Evolutionary conservation across 2,113 vertebrate genomes (phyloP).

Genomic region (Carassius gibelio): DNA sequence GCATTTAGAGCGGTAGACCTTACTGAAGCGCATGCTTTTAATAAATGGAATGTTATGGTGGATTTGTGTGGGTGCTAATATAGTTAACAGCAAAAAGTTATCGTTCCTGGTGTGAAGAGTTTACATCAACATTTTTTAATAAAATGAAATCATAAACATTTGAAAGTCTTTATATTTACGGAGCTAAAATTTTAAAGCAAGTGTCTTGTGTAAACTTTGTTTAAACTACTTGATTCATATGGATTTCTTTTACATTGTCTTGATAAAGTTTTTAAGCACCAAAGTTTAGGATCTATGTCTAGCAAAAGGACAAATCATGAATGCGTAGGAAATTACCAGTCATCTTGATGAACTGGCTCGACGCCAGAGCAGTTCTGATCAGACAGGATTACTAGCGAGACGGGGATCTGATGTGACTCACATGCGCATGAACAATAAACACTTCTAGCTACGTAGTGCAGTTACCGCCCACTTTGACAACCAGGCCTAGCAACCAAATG

Average conservation of each 20-base stretch:
- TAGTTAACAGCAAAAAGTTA: not conserved
- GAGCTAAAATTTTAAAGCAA: too few relatives aligned
- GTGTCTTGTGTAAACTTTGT: not conserved
- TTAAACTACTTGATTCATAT: not conserved
- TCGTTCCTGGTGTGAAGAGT: too few relatives aligned
- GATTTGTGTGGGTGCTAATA: not conserved
- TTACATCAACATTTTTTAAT: too few relatives aligned
- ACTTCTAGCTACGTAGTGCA: not conserved
- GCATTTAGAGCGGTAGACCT: not conserved
- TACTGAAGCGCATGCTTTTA: not conserved
- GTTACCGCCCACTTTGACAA: not conserved
- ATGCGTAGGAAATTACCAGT: not conserved
- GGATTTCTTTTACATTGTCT: not conserved
- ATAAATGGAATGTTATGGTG: not conserved
- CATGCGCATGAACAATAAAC: not conserved
- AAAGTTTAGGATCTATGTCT: not conserved
- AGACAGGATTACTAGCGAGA: not conserved
- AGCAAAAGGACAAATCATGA: not conserved
- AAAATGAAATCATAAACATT: too few relatives aligned
- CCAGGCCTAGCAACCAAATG: not conserved
- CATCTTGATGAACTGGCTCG: not conserved
- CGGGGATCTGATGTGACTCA: constrained; percentile 6
- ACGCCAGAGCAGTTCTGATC: not conserved
- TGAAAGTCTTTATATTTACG: too few relatives aligned
- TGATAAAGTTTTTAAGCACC: not conserved